phyloP scores from a whole-genome alignment of 2,888 invertebrate species.

The Xylota sylvarum region DNA sequence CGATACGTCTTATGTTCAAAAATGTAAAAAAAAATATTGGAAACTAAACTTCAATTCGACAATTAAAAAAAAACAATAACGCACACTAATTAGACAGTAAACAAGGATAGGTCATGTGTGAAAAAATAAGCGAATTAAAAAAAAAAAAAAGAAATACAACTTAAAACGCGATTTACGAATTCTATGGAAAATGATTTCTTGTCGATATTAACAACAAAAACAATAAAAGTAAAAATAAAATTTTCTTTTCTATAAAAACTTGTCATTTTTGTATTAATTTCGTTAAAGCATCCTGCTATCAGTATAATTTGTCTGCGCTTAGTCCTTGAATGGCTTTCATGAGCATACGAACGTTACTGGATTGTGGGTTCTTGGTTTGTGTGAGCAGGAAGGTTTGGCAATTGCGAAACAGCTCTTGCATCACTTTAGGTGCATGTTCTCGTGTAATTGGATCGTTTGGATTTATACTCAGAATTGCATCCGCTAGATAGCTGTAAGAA shows the following conservation, averaged over 20 bases:
- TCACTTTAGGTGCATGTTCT: conserved; percentile 92
- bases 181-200: conserved; percentile 54
- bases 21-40: conserved; percentile 33
- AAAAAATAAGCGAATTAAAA: conserved; percentile 3
- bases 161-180: conserved; percentile 35
- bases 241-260: conserved; percentile 29
- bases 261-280: conserved; percentile 7
- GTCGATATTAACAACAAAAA: conserved; percentile 52
- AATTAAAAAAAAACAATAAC: conserved; percentile 29
- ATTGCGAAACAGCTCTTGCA: conserved; percentile 91
- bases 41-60: conserved; percentile 28
- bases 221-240: conserved; percentile 35
- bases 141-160: conserved; percentile 25
- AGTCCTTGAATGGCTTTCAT: conserved; percentile 84
- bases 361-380: conserved; percentile 88
- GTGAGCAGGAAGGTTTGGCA: conserved; percentile 89
- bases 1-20: conserved; percentile 58
- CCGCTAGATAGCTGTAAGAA: conserved; percentile 91
- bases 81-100: conserved; percentile 12
- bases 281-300: conserved; percentile 47
- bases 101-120: conserved; percentile 8
- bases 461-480: conserved; percentile 94
- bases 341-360: conserved; percentile 84
- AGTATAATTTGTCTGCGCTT: conserved; percentile 60
- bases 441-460: conserved; percentile 90